Percentiles rank a stretch among this genome's conserved stretches.
Evolutionary conservation across 1,140 invertebrate genomes (phyloP).

Genomic region (Danaus plexippus): DNA sequence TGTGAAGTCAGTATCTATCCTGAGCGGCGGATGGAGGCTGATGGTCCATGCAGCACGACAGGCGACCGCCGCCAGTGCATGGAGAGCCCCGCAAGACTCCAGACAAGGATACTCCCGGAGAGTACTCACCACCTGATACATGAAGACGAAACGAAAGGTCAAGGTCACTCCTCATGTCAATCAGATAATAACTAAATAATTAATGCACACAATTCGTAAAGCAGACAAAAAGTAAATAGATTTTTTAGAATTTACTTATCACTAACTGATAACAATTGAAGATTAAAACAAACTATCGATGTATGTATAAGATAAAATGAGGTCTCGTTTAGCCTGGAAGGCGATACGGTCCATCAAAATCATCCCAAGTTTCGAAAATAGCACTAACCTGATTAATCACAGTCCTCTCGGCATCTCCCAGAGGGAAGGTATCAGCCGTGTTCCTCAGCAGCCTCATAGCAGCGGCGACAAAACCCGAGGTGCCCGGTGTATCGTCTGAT

Average conservation of each 20-base stretch:
- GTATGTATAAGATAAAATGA: too few species aligned
- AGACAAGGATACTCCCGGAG: conserved; percentile 76
- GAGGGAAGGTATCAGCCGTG: conserved; percentile 72
- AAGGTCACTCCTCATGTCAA: too few species aligned
- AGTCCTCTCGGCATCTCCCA: conserved; percentile 76
- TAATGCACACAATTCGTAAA: too few species aligned
- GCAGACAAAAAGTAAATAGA: too few species aligned
- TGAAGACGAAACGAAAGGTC: too few species aligned
- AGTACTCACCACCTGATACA: conserved; percentile 67
- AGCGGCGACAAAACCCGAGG: conserved; percentile 59
- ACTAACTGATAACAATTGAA: too few species aligned
- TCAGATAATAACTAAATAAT: too few species aligned
- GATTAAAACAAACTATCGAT: too few species aligned
- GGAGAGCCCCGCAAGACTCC: conserved; percentile 68
- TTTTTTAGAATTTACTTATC: too few species aligned
- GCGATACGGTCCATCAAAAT: too few species aligned
- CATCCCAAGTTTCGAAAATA: background rate
- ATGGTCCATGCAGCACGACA: conserved; percentile 74
- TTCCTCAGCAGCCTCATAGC: conserved; percentile 67
- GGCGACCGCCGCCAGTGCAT: conserved; percentile 72
- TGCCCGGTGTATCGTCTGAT: conserved; percentile 33
- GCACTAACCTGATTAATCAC: conserved; percentile 72
- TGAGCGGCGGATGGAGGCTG: conserved; percentile 73
- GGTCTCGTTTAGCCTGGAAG: too few species aligned
- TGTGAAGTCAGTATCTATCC: conserved; percentile 76